Percentiles rank a stretch among this genome's conserved stretches.
These are phyloP conservation scores for Dryas iulia DNA, from an alignment of 1,140 invertebrate genomes.

Conservation along the genomic window DNA sequence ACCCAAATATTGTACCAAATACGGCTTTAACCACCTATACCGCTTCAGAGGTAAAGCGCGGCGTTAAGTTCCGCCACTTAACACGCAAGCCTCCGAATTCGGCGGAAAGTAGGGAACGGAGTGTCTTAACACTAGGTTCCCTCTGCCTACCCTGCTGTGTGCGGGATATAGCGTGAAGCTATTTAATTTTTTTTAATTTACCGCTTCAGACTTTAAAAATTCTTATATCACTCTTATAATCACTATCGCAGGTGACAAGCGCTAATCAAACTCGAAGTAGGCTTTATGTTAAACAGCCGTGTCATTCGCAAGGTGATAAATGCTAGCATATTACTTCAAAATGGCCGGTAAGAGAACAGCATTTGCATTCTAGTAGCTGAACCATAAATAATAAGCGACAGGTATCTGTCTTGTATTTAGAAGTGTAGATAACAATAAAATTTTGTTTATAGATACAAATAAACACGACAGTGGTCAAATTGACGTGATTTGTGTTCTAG, in stretches of 20 bases:
- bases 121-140: too few relatives aligned
- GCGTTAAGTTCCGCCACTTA: too few relatives aligned
- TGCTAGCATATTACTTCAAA: conserved; percentile 36
- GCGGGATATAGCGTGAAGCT: too few relatives aligned
- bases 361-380: conserved; percentile 40
- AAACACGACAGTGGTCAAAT: neutral
- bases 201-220: too few relatives aligned
- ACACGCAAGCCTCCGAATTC: too few relatives aligned
- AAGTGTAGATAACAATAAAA: conserved; percentile 5
- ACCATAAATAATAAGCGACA: conserved; percentile 30
- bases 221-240: neutral
- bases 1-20: too few relatives aligned
- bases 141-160: too few relatives aligned
- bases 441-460: neutral
- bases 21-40: too few relatives aligned
- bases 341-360: conserved; percentile 19
- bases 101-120: too few relatives aligned
- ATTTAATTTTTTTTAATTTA: too few relatives aligned
- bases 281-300: conserved; percentile 24
- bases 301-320: conserved; percentile 35
- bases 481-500: neutral
- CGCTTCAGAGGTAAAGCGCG: too few relatives aligned
- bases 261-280: conserved; percentile 21
- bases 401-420: conserved; percentile 17
- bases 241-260: conserved; percentile 9